phyloP scores from a whole-genome alignment of 2,888 invertebrate species.

The Phymatocera aterrima region DNA sequence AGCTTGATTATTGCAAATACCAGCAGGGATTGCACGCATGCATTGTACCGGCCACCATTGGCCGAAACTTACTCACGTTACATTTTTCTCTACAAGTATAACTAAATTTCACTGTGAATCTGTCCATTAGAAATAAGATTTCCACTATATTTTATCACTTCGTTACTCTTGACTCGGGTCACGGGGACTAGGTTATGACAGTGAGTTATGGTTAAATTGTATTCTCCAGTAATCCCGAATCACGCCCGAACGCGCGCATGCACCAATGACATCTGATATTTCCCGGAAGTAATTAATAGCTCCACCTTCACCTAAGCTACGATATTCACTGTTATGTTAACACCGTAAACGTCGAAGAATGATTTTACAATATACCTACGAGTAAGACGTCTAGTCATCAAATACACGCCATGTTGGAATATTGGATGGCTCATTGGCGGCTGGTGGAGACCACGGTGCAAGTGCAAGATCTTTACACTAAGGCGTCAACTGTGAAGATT shows the following conservation, averaged over 20 bases:
- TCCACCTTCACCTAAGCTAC: neutral
- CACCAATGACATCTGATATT: neutral
- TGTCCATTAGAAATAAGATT: neutral
- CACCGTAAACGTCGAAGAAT: conserved; percentile 10
- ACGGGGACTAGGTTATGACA: conserved; percentile 24
- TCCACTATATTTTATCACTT: neutral
- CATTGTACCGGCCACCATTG: neutral
- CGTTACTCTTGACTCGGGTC: neutral
- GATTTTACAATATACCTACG: conserved; percentile 45
- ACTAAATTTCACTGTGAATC: neutral
- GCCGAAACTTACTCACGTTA: neutral
- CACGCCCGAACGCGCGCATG: neutral
- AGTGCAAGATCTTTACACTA: neutral
- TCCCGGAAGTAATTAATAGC: neutral
- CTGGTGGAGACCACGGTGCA: neutral
- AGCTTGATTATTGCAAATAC: neutral
- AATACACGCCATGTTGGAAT: conserved; percentile 57
- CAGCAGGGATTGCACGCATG: neutral
- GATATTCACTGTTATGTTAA: neutral
- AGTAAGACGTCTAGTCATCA: conserved; percentile 56
- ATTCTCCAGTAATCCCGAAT: too few species aligned
- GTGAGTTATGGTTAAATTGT: neutral
- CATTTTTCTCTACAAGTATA: neutral
- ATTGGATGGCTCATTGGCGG: too few species aligned
- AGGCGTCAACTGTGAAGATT: neutral